Evolutionary conservation across 1,140 invertebrate genomes (phyloP).

Genomic region (Drosophila bocqueti): DNA sequence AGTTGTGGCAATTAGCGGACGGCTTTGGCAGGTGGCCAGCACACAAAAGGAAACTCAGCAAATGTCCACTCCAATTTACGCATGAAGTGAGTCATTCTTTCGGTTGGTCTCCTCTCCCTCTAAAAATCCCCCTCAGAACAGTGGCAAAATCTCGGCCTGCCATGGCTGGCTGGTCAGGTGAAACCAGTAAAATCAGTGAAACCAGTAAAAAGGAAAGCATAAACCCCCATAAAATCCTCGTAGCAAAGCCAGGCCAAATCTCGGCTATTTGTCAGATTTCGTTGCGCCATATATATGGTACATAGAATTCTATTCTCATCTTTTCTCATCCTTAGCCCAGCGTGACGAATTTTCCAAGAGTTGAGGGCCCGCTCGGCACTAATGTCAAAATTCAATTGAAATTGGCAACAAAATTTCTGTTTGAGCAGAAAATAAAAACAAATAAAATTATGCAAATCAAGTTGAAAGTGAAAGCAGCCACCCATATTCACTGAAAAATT

Average conservation of each 20-base stretch:
- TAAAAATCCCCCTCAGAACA: background rate
- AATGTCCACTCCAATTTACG: conserved; percentile 56
- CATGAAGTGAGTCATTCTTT: conserved; percentile 55
- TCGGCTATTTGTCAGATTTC: conserved; percentile 67
- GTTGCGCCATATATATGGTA: conserved; percentile 4
- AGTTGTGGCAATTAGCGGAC: conserved; percentile 64
- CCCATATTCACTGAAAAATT: background rate
- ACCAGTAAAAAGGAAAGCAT: conserved; percentile 6
- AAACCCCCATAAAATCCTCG: conserved; percentile 12
- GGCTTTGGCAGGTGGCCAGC: conserved; percentile 49
- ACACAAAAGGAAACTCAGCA: conserved; percentile 54
- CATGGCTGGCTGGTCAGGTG: conserved; percentile 57
- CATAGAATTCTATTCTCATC: conserved; percentile 25
- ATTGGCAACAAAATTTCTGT: conserved; percentile 43
- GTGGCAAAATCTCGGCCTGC: conserved; percentile 19
- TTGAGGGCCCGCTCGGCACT: conserved; percentile 31
- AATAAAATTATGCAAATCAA: conserved; percentile 76
- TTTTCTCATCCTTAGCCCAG: conserved; percentile 9
- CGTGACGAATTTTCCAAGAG: conserved; percentile 51
- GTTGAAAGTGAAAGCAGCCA: conserved; percentile 39
- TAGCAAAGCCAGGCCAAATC: conserved; percentile 53
- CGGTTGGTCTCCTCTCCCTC: background rate
- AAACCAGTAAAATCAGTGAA: conserved; percentile 14
- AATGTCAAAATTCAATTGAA: conserved; percentile 81
- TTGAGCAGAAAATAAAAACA: conserved; percentile 67